Base-by-base conservation (phyloP, 2,797 vertebrate species). In the Denticeps clupeoides region DNA sequence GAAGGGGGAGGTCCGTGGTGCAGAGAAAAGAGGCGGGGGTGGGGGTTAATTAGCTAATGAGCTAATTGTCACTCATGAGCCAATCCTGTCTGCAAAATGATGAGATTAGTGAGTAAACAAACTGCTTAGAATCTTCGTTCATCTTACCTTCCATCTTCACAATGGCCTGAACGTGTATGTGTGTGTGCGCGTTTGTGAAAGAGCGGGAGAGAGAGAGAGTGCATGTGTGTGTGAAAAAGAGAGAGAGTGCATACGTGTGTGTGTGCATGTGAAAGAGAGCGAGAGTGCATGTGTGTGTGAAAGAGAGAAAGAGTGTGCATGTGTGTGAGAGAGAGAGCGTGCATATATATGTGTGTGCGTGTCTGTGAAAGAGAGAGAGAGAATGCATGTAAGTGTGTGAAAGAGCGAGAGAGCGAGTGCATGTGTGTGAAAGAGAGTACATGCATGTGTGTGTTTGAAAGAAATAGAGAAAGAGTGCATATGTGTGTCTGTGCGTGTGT, bases 201-300 rank as follows among this genome's bases (percentile, higher is more conserved):
- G 44, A 44, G 44, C 7, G 26, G 29, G 43, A 45, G 32, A 31
- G 43, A 40, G 32, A 35, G 19, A 41, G 41, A 45, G 13, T 27
- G 42, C 28, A 24, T 45, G 42, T 45, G 26, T 45, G 27, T 45
- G 13, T 27, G 32, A 25, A 32, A 18, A 46, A 41, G 35, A 16
- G 44, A 32, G 31, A 24, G 21, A 35, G 10, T 49, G 16, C 22
- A 13, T 18, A 23, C 7, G 23, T 10, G 13, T 5, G 33, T 10
- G 3, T 7, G n/a, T 37, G 45, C 25, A 22, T 35, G 19, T 40
- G 35, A 11, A 51, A 41, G 60, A 52, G 48, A 62, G 15, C 60
- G 46, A 3, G 48, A 61, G 58, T 68, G 62, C 64, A 22, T 23
- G 22, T 23, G 22, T 23, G 22, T 23, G 22, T 23, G 22, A 5